Evolutionary conservation across 2,888 invertebrate genomes (phyloP).

Genomic region (Euplagia quadripunctaria): DNA sequence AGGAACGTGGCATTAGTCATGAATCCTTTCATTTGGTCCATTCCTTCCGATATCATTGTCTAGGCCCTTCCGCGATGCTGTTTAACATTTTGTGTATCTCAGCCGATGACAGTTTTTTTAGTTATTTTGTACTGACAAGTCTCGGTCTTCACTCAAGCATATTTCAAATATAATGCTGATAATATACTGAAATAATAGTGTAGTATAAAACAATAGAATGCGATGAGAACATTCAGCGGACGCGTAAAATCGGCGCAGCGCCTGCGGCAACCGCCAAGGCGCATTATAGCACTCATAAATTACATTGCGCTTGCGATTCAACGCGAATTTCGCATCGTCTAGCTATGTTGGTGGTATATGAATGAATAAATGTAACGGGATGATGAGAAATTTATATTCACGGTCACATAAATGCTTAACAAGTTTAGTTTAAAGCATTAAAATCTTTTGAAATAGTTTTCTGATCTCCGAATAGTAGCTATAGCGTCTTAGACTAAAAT

Average conservation of each 20-base stretch:
- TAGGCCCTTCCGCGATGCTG: too few relatives aligned
- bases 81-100: too few relatives aligned
- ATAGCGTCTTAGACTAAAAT: neutral
- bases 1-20: too few relatives aligned
- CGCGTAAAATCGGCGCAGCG: slow-evolving; percentile 42
- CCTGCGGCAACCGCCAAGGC: slow-evolving; percentile 42
- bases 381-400: slow-evolving; percentile 4
- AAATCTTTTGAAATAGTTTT: neutral
- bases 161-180: neutral
- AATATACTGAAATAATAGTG: neutral
- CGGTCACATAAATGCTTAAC: neutral
- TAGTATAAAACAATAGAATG: slow-evolving; percentile 21
- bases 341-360: slow-evolving; percentile 11
- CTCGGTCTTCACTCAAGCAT: neutral
- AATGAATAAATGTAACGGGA: slow-evolving; percentile 9
- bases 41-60: too few relatives aligned
- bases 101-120: too few relatives aligned
- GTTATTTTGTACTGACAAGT: too few relatives aligned
- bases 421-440: neutral
- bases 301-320: slow-evolving; percentile 34
- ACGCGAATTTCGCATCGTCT: slow-evolving; percentile 26
- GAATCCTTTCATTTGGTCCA: too few relatives aligned
- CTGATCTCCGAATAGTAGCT: neutral
- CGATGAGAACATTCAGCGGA: slow-evolving; percentile 33
- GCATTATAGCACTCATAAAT: slow-evolving; percentile 49